Evolutionary conservation across 2,888 invertebrate species (phyloP).

Genomic region (Polydrusus tereticollis): DNA sequence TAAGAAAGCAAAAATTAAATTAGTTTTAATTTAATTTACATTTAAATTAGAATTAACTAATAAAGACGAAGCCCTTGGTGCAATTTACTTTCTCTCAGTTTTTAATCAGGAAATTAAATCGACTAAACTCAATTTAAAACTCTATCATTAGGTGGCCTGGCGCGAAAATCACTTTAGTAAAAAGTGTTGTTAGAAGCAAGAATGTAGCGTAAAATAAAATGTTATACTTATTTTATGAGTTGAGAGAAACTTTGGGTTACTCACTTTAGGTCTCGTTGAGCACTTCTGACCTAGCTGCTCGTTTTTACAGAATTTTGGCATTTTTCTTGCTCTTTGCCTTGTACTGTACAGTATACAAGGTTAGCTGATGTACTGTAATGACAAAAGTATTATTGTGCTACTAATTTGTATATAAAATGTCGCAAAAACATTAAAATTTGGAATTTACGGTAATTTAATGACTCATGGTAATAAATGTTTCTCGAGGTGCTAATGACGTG

Average conservation of each 20-base stretch:
- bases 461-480: slow-evolving; percentile 7
- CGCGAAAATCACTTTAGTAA: too few species aligned
- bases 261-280: too few species aligned
- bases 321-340: too few species aligned
- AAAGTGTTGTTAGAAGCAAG: too few species aligned
- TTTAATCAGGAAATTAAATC: neutral
- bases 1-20: neutral
- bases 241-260: too few species aligned
- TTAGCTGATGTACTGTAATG: too few species aligned
- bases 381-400: too few species aligned
- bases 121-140: neutral
- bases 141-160: neutral
- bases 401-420: slow-evolving; percentile 7
- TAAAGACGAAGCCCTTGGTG: neutral
- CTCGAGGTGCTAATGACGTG: slow-evolving; percentile 10
- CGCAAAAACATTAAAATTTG: neutral
- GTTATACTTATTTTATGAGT: too few species aligned
- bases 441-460: slow-evolving; percentile 8
- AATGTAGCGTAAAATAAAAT: too few species aligned
- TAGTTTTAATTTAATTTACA: neutral
- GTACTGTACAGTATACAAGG: too few species aligned
- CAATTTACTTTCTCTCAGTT: slow-evolving; percentile 5
- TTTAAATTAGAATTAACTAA: neutral
- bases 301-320: too few species aligned
- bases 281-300: too few species aligned